phyloP scores from a whole-genome alignment of 1,140 invertebrate species.

The Neomicropteryx cornuta region DNA sequence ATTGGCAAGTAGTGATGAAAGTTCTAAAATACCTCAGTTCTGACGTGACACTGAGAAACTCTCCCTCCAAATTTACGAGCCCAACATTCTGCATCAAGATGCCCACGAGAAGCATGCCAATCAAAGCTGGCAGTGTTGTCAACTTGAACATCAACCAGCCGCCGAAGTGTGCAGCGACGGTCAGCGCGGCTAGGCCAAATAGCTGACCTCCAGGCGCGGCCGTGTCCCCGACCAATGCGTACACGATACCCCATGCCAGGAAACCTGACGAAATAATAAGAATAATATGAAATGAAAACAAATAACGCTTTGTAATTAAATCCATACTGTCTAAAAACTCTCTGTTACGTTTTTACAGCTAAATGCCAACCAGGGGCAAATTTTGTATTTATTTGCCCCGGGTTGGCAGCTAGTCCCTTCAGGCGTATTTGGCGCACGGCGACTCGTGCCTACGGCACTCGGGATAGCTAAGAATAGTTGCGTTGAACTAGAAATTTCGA shows the following conservation, averaged over 20 bases:
- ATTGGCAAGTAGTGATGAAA: too few relatives aligned
- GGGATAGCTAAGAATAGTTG: too few relatives aligned
- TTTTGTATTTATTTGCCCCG: too few relatives aligned
- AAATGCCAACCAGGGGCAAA: too few relatives aligned
- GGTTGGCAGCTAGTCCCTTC: too few relatives aligned
- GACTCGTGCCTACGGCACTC: too few relatives aligned
- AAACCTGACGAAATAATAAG: slow-evolving; percentile 32
- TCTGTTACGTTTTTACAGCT: too few relatives aligned
- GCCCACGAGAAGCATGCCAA: slow-evolving; percentile 78
- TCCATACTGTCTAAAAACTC: neutral
- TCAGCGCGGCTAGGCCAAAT: slow-evolving; percentile 63
- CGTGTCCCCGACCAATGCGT: slow-evolving; percentile 57
- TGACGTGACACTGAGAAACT: slow-evolving; percentile 47
- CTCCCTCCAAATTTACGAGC: slow-evolving; percentile 55
- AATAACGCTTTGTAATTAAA: neutral
- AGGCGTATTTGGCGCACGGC: too few relatives aligned
- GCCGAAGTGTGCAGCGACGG: slow-evolving; percentile 67
- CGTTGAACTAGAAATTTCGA: too few relatives aligned
- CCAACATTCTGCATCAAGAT: slow-evolving; percentile 68
- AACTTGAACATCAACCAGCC: slow-evolving; percentile 65
- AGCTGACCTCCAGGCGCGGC: slow-evolving; percentile 68
- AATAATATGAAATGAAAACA: neutral
- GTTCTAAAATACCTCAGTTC: slow-evolving; percentile 48
- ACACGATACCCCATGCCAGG: slow-evolving; percentile 66
- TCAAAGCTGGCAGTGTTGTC: slow-evolving; percentile 71